phyloP scores from a whole-genome alignment of 2,797 vertebrate genomes.

The Mycteria americana region DNA sequence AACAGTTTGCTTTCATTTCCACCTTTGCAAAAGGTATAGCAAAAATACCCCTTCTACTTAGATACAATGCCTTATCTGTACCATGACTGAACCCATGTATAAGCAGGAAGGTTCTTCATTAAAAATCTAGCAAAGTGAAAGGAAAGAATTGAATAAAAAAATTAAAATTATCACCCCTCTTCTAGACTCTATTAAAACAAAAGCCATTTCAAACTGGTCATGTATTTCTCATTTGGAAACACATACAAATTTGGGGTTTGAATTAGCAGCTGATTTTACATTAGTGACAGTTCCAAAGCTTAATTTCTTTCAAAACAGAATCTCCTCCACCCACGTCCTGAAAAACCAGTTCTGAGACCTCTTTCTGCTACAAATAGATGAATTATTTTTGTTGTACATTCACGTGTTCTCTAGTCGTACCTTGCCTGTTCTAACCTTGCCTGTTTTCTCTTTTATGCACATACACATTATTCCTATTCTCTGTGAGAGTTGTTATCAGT shows the following conservation, averaged over 20 bases:
- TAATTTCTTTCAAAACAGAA: slow-evolving; percentile 67
- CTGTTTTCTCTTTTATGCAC: not conserved
- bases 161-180: not conserved
- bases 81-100: not conserved
- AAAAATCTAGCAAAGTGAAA: not conserved
- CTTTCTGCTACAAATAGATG: slow-evolving; percentile 64
- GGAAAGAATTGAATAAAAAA: not conserved
- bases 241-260: not conserved
- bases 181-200: not conserved
- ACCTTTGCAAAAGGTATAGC: not conserved
- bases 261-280: not conserved
- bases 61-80: not conserved
- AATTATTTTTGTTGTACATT: slow-evolving; percentile 39
- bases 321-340: slow-evolving; percentile 64
- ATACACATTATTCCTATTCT: not conserved
- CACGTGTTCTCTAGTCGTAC: not conserved
- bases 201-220: not conserved
- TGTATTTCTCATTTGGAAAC: not conserved
- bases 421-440: not conserved
- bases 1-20: not conserved
- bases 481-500: not conserved
- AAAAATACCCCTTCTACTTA: not conserved
- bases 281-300: slow-evolving; percentile 37
- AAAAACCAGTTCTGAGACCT: slow-evolving; percentile 74
- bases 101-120: not conserved